A percentile compares a stretch with the other conserved stretches of the same genome.
Evolutionary conservation across 2,113 vertebrate genomes (phyloP).

Genomic region (Psittacula cyanocephala): DNA sequence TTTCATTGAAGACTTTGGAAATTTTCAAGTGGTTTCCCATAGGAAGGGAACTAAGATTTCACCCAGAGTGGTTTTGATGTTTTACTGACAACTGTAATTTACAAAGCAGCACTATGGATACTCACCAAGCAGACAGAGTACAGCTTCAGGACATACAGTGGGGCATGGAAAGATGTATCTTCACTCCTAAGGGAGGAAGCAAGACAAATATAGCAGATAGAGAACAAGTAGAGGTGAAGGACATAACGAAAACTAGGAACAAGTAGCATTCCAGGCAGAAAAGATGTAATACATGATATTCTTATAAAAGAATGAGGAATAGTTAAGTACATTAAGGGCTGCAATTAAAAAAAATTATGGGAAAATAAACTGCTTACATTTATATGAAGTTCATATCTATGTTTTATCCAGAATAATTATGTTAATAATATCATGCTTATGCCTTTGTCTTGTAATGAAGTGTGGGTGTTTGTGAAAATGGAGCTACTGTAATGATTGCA

Average conservation of each 20-base stretch:
- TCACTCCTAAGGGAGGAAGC: not conserved
- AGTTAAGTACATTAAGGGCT: not conserved
- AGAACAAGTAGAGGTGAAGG: not conserved
- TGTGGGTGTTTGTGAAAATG: slow-evolving; percentile 6
- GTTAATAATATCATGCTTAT: not conserved
- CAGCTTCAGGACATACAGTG: not conserved
- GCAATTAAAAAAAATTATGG: not conserved
- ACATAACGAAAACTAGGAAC: not conserved
- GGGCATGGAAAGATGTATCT: not conserved
- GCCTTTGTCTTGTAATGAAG: not conserved
- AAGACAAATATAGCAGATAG: not conserved
- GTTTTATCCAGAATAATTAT: not conserved
- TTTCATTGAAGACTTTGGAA: not conserved
- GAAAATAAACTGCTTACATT: not conserved
- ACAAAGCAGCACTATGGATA: not conserved
- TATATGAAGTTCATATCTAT: not conserved
- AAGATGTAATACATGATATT: not conserved
- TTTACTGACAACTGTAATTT: not conserved
- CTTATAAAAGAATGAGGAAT: not conserved
- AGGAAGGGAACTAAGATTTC: not conserved
- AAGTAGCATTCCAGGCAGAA: not conserved
- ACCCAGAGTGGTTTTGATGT: not conserved
- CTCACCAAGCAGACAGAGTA: not conserved
- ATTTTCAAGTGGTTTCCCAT: not conserved
- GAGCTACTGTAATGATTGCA: not conserved